A percentile compares a stretch with the other conserved stretches of the same genome.
phyloP scores from a whole-genome alignment of 2,888 invertebrate species.

The Brachyptera risi region DNA sequence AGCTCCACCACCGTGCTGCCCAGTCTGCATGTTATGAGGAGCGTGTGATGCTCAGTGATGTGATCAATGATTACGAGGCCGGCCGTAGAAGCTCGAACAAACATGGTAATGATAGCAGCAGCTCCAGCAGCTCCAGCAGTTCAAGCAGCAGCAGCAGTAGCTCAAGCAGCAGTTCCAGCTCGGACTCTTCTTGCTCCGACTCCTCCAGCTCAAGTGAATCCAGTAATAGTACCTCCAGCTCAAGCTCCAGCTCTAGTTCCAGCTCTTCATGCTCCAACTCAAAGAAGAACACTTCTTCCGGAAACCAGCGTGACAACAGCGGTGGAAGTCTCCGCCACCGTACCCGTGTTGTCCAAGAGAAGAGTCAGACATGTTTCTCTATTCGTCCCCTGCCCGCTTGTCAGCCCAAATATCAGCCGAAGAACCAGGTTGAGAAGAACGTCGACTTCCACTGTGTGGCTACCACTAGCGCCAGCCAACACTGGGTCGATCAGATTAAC shows the following conservation, averaged over 20 bases:
- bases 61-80: slow-evolving; percentile 45
- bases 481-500: slow-evolving; percentile 41
- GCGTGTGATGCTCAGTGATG: slow-evolving; percentile 42
- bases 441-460: slow-evolving; percentile 46
- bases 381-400: slow-evolving; percentile 54
- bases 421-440: slow-evolving; percentile 46
- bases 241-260: not conserved
- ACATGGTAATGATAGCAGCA: slow-evolving; percentile 27
- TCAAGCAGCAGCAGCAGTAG: slow-evolving; percentile 44
- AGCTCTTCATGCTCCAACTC: slow-evolving; percentile 16
- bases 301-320: not conserved
- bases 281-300: not conserved
- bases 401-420: slow-evolving; percentile 48
- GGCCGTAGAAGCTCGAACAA: slow-evolving; percentile 36
- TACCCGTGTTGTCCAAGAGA: slow-evolving; percentile 35
- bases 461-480: slow-evolving; percentile 39
- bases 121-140: slow-evolving; percentile 25
- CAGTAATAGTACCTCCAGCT: not conserved
- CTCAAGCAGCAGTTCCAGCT: slow-evolving; percentile 35
- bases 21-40: slow-evolving; percentile 44
- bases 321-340: slow-evolving; percentile 33
- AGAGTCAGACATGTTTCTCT: slow-evolving; percentile 59
- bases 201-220: slow-evolving; percentile 2
- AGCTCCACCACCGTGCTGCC: slow-evolving; percentile 46
- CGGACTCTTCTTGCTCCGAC: not conserved